Conservation (phyloP, 2,113 vertebrate species). For the Engystomops pustulosus region DNA sequence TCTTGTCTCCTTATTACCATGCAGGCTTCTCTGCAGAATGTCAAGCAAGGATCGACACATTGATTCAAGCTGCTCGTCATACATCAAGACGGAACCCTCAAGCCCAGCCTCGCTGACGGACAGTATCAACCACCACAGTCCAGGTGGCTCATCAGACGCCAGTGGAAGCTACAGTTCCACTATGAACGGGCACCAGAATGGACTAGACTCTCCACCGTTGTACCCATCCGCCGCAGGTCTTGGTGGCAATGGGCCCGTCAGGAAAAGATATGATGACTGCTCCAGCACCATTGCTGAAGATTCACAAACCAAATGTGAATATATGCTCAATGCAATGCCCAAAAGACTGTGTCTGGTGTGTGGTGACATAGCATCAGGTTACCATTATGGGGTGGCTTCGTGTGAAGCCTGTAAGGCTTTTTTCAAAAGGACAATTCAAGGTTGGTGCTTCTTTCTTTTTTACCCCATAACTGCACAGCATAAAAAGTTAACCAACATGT, state of each 20-base stretch:
- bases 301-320: constrained; percentile 99
- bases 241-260: constrained; percentile 85
- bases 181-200: constrained; percentile 99
- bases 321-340: constrained; percentile 99
- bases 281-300: constrained; percentile 97
- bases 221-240: constrained; percentile 89
- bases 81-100: constrained; percentile 99
- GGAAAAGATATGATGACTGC: constrained; percentile 98
- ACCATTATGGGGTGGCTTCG: constrained; percentile 98
- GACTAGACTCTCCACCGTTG: constrained; percentile 96
- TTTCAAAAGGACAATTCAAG: constrained; percentile 99
- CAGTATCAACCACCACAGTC: constrained; percentile 99
- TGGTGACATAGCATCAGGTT: constrained; percentile 97
- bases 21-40: constrained; percentile 99
- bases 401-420: constrained; percentile 99
- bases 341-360: constrained; percentile 99
- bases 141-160: constrained; percentile 97
- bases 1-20: constrained; percentile 61
- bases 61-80: constrained; percentile 98
- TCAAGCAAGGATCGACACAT: constrained; percentile 99
- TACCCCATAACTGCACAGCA: background rate
- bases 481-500: background rate
- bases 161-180: constrained; percentile 99
- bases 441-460: constrained; percentile 74
- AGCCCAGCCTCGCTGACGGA: constrained; percentile 99